Conservation (phyloP, 2,797 vertebrate genomes). For the Cossypha niveicapilla region DNA sequence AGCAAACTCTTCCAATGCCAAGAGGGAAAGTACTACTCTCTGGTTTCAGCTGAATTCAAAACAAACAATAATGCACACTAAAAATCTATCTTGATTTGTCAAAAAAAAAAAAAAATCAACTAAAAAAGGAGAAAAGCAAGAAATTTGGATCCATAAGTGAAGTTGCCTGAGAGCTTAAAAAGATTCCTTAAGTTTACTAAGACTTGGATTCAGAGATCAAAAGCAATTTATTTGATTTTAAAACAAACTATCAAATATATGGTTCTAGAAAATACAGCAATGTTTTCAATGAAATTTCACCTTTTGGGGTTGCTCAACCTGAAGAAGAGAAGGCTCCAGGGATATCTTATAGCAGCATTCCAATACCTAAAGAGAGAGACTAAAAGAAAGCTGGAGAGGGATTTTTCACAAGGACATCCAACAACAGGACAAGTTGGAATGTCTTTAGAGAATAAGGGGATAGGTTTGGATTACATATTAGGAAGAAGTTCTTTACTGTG, state of each 20-base stretch:
- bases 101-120: neutral
- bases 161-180: neutral
- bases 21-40: neutral
- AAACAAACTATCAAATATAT: neutral
- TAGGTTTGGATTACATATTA: neutral
- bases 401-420: neutral
- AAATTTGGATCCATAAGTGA: neutral
- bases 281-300: neutral
- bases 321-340: neutral
- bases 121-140: neutral
- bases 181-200: neutral
- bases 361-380: neutral
- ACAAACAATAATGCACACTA: neutral
- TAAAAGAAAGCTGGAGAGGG: neutral
- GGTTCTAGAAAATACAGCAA: neutral
- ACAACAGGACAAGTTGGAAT: neutral
- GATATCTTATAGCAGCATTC: neutral
- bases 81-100: neutral
- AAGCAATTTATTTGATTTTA: neutral
- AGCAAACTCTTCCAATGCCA: neutral
- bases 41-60: neutral
- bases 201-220: neutral
- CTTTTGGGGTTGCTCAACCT: neutral
- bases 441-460: neutral
- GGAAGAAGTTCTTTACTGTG: neutral